Conservation (phyloP, 2,797 vertebrate genomes). For the Protonibea diacanthus region DNA sequence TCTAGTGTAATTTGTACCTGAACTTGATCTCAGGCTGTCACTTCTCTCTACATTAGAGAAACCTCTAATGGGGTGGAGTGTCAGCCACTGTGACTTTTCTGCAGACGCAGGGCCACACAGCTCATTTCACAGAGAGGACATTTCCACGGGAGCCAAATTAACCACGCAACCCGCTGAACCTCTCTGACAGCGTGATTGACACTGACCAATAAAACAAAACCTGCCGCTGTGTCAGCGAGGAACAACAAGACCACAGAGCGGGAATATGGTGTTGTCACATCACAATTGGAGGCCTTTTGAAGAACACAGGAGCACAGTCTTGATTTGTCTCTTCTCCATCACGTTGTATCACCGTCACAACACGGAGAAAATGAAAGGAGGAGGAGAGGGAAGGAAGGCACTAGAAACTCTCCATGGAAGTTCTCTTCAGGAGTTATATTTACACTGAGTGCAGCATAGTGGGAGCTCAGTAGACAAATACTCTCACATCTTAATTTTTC, state of each 20-base stretch:
- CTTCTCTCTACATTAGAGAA: slow-evolving; percentile 54
- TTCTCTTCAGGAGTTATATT: slow-evolving; percentile 65
- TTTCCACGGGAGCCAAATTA: slow-evolving; percentile 63
- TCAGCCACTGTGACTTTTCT: slow-evolving; percentile 54
- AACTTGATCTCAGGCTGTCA: slow-evolving; percentile 69
- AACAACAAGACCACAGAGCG: slow-evolving; percentile 15
- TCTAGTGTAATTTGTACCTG: slow-evolving; percentile 56
- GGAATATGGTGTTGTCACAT: slow-evolving; percentile 2
- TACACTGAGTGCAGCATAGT: slow-evolving; percentile 73
- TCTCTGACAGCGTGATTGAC: slow-evolving; percentile 44
- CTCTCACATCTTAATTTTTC: slow-evolving; percentile 88
- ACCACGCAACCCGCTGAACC: slow-evolving; percentile 45
- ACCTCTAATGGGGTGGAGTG: slow-evolving; percentile 49
- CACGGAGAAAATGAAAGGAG: slow-evolving; percentile 1
- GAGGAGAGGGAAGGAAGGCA: slow-evolving; percentile 12
- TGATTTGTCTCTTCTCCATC: slow-evolving; percentile 1
- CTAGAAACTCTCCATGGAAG: slow-evolving; percentile 36
- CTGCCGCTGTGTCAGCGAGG: slow-evolving; percentile 11
- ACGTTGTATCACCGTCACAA: slow-evolving; percentile 7
- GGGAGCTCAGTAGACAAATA: slow-evolving; percentile 80
- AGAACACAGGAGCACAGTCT: slow-evolving; percentile 7
- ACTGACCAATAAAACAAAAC: slow-evolving; percentile 38
- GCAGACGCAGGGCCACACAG: slow-evolving; percentile 40
- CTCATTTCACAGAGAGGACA: slow-evolving; percentile 47
- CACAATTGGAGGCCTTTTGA: slow-evolving; percentile 3